Conservation (phyloP, 1,140 invertebrate genomes). For the Heterodera carotae region DNA sequence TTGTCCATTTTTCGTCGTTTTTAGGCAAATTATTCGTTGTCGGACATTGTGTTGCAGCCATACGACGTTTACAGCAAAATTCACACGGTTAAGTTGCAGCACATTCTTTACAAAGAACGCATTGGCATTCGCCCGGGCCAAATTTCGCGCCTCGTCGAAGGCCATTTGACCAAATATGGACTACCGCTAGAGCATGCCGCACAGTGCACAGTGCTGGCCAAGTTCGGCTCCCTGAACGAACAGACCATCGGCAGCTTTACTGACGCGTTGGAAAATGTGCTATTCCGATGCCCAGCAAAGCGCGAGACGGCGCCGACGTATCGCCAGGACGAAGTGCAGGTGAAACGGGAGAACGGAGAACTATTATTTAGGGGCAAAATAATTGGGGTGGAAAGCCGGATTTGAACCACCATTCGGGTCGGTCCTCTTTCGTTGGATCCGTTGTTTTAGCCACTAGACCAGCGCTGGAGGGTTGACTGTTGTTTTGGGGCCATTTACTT, state of each 20-base stretch:
- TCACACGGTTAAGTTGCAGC: slow-evolving; percentile 95
- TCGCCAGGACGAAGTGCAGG: slow-evolving; percentile 95
- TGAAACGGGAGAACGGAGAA: neutral
- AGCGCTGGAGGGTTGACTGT: no score
- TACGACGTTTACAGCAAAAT: slow-evolving; percentile 95
- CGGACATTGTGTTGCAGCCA: slow-evolving; percentile 59
- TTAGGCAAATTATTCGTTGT: slow-evolving; percentile 63
- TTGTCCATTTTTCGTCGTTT: slow-evolving; percentile 22
- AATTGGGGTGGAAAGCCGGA: no score
- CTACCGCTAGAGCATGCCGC: slow-evolving; percentile 90
- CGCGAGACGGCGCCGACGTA: slow-evolving; percentile 87
- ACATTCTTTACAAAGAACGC: slow-evolving; percentile 95
- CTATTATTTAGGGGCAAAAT: no score
- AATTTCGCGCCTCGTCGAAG: slow-evolving; percentile 70
- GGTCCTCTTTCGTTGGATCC: no score
- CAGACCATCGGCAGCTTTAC: slow-evolving; percentile 90
- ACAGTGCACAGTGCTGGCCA: slow-evolving; percentile 89
- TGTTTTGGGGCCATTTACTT: no score
- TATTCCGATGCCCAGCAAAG: slow-evolving; percentile 81
- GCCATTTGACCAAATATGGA: slow-evolving; percentile 90
- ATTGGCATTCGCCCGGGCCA: slow-evolving; percentile 86
- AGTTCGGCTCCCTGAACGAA: slow-evolving; percentile 84
- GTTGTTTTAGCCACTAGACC: no score
- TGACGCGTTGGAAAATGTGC: slow-evolving; percentile 80
- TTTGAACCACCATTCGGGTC: no score